phyloP scores from a whole-genome alignment of 2,797 vertebrate genomes.

The Lepilemur septentrionalis region DNA sequence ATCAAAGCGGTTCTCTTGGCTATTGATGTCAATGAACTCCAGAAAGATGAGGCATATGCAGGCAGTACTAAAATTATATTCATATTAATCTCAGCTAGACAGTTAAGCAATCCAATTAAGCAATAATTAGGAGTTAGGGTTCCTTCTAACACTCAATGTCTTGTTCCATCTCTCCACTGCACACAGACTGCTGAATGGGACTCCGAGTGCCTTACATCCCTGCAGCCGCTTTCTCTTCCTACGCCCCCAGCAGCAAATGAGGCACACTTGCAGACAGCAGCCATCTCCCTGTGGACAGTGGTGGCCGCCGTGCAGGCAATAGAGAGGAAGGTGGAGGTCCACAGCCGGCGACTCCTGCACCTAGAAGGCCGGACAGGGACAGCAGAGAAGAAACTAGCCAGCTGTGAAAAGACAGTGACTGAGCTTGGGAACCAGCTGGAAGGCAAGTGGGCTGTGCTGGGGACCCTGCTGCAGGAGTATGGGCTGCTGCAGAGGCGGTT shows the following conservation, averaged over 20 bases:
- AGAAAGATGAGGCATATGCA: not conserved
- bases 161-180: slow-evolving; percentile 44
- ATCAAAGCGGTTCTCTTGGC: not conserved
- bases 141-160: slow-evolving; percentile 25
- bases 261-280: slow-evolving; percentile 79
- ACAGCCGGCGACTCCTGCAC: slow-evolving; percentile 83
- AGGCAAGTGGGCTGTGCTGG: slow-evolving; percentile 85
- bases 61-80: not conserved
- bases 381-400: slow-evolving; percentile 83
- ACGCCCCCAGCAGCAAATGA: slow-evolving; percentile 72
- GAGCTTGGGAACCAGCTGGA: slow-evolving; percentile 86
- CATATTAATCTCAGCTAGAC: not conserved
- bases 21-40: not conserved
- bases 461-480: slow-evolving; percentile 85
- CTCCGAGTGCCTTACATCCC: slow-evolving; percentile 78
- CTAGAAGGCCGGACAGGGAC: slow-evolving; percentile 85
- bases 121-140: not conserved
- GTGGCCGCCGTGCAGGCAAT: slow-evolving; percentile 86
- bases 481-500: slow-evolving; percentile 84
- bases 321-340: slow-evolving; percentile 84
- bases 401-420: slow-evolving; percentile 84
- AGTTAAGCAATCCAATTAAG: not conserved
- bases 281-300: slow-evolving; percentile 84
- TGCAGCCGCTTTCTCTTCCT: slow-evolving; percentile 76
- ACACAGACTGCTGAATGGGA: slow-evolving; percentile 83